Conservation (phyloP, 1,140 invertebrate genomes). For the Coelopa frigida region DNA sequence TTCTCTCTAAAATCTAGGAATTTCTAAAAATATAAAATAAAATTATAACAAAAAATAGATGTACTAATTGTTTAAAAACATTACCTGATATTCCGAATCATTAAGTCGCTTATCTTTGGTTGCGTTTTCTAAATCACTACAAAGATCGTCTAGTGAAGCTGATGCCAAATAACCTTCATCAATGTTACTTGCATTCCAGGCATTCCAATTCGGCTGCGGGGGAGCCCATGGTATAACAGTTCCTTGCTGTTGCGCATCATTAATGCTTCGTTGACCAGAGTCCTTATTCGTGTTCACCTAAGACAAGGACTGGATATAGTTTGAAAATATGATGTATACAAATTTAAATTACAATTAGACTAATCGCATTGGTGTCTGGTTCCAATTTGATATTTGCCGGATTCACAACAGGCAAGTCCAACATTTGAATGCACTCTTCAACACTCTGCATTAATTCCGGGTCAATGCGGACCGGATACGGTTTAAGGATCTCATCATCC, state of each 20-base stretch:
- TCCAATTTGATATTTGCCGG: slow-evolving; percentile 44
- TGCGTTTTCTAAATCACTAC: slow-evolving; percentile 62
- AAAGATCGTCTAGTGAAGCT: slow-evolving; percentile 70
- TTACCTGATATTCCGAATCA: slow-evolving; percentile 23
- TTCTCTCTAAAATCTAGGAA: slow-evolving; percentile 56
- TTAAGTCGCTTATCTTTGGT: slow-evolving; percentile 50
- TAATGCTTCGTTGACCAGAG: slow-evolving; percentile 8
- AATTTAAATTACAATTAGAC: slow-evolving; percentile 24
- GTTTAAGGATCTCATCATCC: slow-evolving; percentile 60
- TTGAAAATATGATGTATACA: not conserved
- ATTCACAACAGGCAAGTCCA: slow-evolving; percentile 49
- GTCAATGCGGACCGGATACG: slow-evolving; percentile 71
- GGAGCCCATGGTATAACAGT: slow-evolving; percentile 89
- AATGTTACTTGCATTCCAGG: slow-evolving; percentile 91
- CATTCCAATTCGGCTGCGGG: slow-evolving; percentile 91
- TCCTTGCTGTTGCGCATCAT: slow-evolving; percentile 6
- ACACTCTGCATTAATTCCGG: slow-evolving; percentile 61
- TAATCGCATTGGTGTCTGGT: slow-evolving; percentile 23
- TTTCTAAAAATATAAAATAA: too few relatives aligned
- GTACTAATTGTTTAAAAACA: slow-evolving; percentile 1
- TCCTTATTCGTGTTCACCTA: slow-evolving; percentile 10
- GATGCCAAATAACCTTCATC: slow-evolving; percentile 84
- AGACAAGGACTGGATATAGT: not conserved
- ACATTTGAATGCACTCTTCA: slow-evolving; percentile 54
- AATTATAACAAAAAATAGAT: slow-evolving; percentile 16